Percentiles rank a stretch among this genome's conserved stretches.
These are phyloP conservation scores for Pammene fasciana DNA, from an alignment of 2,888 invertebrate species.

Conservation along the genomic window DNA sequence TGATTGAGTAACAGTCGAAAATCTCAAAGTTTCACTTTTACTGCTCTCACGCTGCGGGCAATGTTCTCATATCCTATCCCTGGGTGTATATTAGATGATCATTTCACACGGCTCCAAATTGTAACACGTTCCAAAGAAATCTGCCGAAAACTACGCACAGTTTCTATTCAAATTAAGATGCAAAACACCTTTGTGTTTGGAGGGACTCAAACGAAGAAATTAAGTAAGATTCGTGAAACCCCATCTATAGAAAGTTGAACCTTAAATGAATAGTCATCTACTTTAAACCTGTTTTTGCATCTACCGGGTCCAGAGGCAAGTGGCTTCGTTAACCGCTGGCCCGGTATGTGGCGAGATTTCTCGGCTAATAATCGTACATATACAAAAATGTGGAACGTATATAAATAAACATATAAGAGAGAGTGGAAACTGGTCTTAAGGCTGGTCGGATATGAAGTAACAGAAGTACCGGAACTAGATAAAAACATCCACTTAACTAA, in stretches of 20 bases:
- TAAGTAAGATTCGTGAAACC: slow-evolving; percentile 41
- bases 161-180: slow-evolving; percentile 37
- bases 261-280: slow-evolving; percentile 57
- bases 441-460: slow-evolving; percentile 47
- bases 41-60: slow-evolving; percentile 39
- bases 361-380: slow-evolving; percentile 58
- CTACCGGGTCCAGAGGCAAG: slow-evolving; percentile 48
- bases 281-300: slow-evolving; percentile 63
- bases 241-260: slow-evolving; percentile 67
- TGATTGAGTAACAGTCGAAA: slow-evolving; percentile 42
- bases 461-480: slow-evolving; percentile 44
- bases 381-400: slow-evolving; percentile 65
- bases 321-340: slow-evolving; percentile 50
- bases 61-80: slow-evolving; percentile 36
- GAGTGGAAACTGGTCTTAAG: slow-evolving; percentile 49
- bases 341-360: slow-evolving; percentile 54
- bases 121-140: slow-evolving; percentile 1
- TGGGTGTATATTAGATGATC: slow-evolving; percentile 35
- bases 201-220: slow-evolving; percentile 31
- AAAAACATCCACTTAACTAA: slow-evolving; percentile 24
- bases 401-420: slow-evolving; percentile 63
- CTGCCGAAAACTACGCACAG: neutral
- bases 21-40: slow-evolving; percentile 42
- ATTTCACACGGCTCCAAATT: slow-evolving; percentile 27
- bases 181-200: slow-evolving; percentile 28